These are phyloP conservation scores for Cryptomyrus ogoouensis DNA, from an alignment of 2,113 vertebrate species.

Conservation along the genomic window DNA sequence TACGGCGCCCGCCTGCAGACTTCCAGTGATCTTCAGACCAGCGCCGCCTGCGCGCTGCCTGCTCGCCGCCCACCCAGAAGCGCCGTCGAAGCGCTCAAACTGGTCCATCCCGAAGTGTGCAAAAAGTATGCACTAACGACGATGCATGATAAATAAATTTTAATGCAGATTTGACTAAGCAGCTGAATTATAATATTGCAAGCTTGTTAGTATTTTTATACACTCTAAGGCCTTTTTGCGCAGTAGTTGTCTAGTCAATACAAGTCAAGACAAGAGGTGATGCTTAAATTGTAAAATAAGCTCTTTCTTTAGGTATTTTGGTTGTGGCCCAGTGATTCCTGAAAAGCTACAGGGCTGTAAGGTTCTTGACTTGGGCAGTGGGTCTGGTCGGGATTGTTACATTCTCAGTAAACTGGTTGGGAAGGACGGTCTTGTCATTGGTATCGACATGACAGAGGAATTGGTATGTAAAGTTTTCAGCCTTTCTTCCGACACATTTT, in stretches of 20 bases:
- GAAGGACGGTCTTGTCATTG: slow-evolving; percentile 62
- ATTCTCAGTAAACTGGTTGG: slow-evolving; percentile 74
- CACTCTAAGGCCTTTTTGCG: background rate
- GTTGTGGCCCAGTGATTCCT: slow-evolving; percentile 74
- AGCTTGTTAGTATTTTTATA: background rate
- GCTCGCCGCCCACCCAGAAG: slow-evolving; percentile 15
- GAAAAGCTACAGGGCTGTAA: slow-evolving; percentile 62
- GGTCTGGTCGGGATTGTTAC: slow-evolving; percentile 74
- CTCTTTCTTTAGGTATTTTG: slow-evolving; percentile 66
- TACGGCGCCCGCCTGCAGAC: slow-evolving; percentile 52
- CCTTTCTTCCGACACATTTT: background rate
- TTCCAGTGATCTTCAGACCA: slow-evolving; percentile 53
- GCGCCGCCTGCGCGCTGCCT: slow-evolving; percentile 42
- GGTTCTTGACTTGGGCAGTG: slow-evolving; percentile 75
- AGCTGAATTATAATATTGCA: background rate
- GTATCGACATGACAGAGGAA: slow-evolving; percentile 71
- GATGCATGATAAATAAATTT: background rate
- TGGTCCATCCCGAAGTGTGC: slow-evolving; percentile 56
- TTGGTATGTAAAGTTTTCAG: slow-evolving; percentile 51
- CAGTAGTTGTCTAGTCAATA: background rate
- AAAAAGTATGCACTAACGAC: slow-evolving; percentile 39
- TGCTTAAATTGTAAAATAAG: background rate
- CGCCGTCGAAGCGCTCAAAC: slow-evolving; percentile 48
- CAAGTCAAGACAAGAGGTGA: background rate
- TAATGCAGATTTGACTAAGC: background rate